Percentiles rank a stretch among this genome's conserved stretches.
Evolutionary conservation across 2,113 vertebrate genomes (phyloP).

Genomic region (Miniopterus natalensis): DNA sequence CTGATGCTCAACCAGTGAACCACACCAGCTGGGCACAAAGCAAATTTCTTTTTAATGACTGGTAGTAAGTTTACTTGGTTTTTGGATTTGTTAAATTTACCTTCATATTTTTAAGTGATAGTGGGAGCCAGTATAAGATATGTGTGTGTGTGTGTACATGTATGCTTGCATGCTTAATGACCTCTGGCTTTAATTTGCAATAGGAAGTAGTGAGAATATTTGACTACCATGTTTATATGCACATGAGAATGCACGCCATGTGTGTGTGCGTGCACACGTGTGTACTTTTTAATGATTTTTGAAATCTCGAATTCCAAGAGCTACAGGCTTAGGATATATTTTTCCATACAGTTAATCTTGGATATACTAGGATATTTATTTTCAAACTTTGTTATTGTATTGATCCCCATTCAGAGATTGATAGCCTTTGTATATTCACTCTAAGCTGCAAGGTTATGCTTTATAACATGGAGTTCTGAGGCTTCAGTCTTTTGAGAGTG

Average conservation of each 20-base stretch:
- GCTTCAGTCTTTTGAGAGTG: not conserved
- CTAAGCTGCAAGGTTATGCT: not conserved
- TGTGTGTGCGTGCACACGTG: not conserved
- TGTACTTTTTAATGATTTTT: not conserved
- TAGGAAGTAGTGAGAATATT: not conserved
- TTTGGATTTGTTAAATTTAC: not conserved
- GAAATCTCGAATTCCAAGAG: not conserved
- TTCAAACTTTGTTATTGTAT: not conserved
- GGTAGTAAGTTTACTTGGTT: not conserved
- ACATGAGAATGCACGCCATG: not conserved
- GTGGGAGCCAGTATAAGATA: not conserved
- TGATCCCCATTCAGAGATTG: not conserved
- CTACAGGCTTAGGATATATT: not conserved
- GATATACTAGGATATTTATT: not conserved
- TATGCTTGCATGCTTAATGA: not conserved
- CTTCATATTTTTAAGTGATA: not conserved
- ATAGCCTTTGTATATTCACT: not conserved
- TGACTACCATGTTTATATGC: no score
- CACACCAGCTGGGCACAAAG: not conserved
- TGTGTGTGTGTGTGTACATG: not conserved
- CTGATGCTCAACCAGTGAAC: no score
- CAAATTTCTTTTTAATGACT: not conserved
- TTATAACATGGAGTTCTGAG: not conserved
- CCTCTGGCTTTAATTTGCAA: not conserved
- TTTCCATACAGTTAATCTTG: not conserved